Evolutionary conservation across 1,140 invertebrate genomes (phyloP).

Genomic region (Drosophila lowei): DNA sequence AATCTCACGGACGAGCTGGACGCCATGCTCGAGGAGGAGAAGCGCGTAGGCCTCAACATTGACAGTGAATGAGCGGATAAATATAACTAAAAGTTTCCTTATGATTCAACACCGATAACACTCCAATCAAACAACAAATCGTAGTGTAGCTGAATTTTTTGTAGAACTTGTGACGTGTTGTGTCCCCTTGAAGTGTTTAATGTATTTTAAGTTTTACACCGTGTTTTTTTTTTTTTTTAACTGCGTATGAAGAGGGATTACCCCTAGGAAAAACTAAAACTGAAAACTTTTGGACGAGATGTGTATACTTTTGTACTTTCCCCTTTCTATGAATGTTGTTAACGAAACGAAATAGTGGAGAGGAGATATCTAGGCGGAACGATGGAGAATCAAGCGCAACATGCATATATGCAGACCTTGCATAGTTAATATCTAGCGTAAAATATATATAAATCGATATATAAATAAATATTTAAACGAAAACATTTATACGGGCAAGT

Average conservation of each 20-base stretch:
- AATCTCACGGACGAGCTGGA: constrained; percentile 96
- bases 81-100: constrained; percentile 3
- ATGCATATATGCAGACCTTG: constrained; percentile 55
- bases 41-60: constrained; percentile 89
- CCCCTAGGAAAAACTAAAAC: constrained; percentile 43
- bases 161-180: constrained; percentile 38
- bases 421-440: constrained; percentile 77
- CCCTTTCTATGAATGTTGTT: constrained; percentile 58
- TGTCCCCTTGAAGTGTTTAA: constrained; percentile 29
- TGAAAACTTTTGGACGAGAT: constrained; percentile 70
- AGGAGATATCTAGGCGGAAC: constrained; percentile 42
- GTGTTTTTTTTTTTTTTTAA: constrained; percentile 10
- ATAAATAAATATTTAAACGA: constrained; percentile 75
- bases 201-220: constrained; percentile 46
- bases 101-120: constrained; percentile 30
- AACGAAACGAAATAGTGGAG: constrained; percentile 34
- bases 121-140: constrained; percentile 65
- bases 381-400: constrained; percentile 53
- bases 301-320: constrained; percentile 82
- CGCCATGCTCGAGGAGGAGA: constrained; percentile 96
- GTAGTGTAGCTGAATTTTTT: constrained; percentile 76
- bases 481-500: constrained; percentile 72
- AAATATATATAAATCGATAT: constrained; percentile 63
- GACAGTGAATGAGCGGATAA: constrained; percentile 83
- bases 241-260: too few relatives aligned